Percentiles rank a stretch among this genome's conserved stretches.
phyloP scores from a whole-genome alignment of 2,113 vertebrate genomes.

The Percina caprodes region DNA sequence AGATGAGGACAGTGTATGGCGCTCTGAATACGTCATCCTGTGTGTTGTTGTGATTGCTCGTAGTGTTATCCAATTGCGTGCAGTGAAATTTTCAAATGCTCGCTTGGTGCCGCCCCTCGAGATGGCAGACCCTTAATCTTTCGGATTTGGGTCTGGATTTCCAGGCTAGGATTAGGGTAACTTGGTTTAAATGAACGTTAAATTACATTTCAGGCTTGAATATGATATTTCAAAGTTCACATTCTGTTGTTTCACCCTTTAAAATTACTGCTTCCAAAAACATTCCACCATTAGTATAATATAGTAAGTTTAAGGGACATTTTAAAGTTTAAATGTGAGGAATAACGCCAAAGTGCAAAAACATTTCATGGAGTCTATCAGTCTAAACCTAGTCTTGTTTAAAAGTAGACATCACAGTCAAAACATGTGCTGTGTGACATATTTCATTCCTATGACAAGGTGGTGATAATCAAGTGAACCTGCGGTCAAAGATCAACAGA shows the following conservation, averaged over 20 bases:
- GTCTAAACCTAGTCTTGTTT: background rate
- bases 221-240: too few species aligned
- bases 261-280: background rate
- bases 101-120: too few species aligned
- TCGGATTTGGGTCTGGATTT: background rate
- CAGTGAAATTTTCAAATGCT: too few species aligned
- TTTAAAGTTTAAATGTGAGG: background rate
- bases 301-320: background rate
- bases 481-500: slow-evolving; percentile 55
- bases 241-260: background rate
- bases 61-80: too few species aligned
- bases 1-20: too few species aligned
- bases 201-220: background rate
- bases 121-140: background rate
- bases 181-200: background rate
- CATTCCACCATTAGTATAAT: background rate
- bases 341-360: background rate
- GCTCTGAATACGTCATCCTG: too few species aligned
- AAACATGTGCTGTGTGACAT: background rate
- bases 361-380: background rate
- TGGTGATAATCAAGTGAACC: slow-evolving; percentile 20
- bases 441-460: slow-evolving; percentile 18
- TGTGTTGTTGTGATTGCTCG: too few species aligned
- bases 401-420: background rate
- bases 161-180: too few species aligned